Evolutionary conservation across 2,888 invertebrate genomes (phyloP), one percentile per base, ranked within the genome.

Genomic region (Alcis repandata): DNA sequence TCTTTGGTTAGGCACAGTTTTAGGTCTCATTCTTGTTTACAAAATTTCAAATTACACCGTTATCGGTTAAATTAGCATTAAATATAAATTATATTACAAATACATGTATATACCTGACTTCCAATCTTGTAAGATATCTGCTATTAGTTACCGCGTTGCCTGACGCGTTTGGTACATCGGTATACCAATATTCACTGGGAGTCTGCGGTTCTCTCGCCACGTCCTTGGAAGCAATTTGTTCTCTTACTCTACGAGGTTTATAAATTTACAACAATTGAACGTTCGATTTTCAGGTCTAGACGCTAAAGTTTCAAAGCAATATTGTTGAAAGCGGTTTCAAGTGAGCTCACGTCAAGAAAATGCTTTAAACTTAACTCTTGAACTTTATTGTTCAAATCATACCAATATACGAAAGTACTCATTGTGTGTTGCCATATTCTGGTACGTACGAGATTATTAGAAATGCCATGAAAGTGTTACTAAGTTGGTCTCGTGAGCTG

Each of bases 241-340:
- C 41, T 32, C 4, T 46, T 41, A 62, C 53, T 67, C 67, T 68
- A 72, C 54, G 64, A 51, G 59, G 63, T 57, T 54, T 45, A 59
- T 67, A 66, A 63, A 68, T 68, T 72, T 65, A 59, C 64, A 69
- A 59, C 64, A 69, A 69, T 62, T 59, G 54, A 65, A 64, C 64
- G 56, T 53, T 68, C 65, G 19, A 43, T 53, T 41, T 53, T 33
- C 51, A 48, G 58, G 52, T 63, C 59, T 53, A 63, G 66, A 64
- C 68, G 17, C 48, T 52, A 52, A 67, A 57, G 17, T 40, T 43
- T 43, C 22, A 52, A 53, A 60, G 46, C 46, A 58, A 63, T 63
- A 57, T 58, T 52, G 57, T 53, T 38, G 33, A 60, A 60, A 45
- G 45, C 22, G 19, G 22, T 45, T 45, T 36, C 20, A 20, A 45